These are phyloP conservation scores for Heliopora coerulea DNA, from an alignment of 92 coral and sea anemone genomes.

Conservation along the genomic window DNA sequence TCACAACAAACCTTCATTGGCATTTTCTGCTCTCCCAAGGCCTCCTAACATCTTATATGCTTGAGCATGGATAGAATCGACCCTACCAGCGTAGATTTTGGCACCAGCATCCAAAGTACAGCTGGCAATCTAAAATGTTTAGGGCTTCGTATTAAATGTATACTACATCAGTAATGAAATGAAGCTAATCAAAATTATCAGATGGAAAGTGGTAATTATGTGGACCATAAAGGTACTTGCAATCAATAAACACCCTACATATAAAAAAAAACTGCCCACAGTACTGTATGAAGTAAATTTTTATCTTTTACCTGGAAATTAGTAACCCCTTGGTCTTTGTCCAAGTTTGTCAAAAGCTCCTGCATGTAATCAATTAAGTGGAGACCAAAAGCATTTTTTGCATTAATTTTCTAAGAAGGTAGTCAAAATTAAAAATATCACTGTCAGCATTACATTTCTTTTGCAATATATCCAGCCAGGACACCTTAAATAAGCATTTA, in stretches of 20 bases:
- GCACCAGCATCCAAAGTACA: slow-evolving; percentile 98
- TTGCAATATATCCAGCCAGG: not conserved
- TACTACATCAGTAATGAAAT: too few relatives aligned
- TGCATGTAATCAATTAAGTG: slow-evolving; percentile 97
- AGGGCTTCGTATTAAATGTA: not conserved
- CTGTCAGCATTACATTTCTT: not conserved
- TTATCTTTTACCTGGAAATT: slow-evolving; percentile 96
- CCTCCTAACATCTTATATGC: slow-evolving; percentile 97
- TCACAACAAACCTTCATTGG: slow-evolving; percentile 54
- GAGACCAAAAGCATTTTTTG: slow-evolving; percentile 98
- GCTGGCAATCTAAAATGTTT: slow-evolving; percentile 78
- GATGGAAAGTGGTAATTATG: too few relatives aligned
- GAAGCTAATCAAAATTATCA: too few relatives aligned
- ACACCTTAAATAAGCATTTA: not conserved
- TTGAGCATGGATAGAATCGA: slow-evolving; percentile 93
- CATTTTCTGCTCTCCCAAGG: slow-evolving; percentile 83
- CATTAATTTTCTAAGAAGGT: slow-evolving; percentile 80
- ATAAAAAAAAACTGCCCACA: too few relatives aligned
- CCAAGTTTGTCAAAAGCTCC: slow-evolving; percentile 73
- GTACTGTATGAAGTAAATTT: too few relatives aligned
- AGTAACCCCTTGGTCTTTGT: slow-evolving; percentile 90
- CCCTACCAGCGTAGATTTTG: slow-evolving; percentile 96
- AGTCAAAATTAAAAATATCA: not conserved
- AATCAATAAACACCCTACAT: not conserved
- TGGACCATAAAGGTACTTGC: too few relatives aligned